phyloP scores from a whole-genome alignment of 2,797 vertebrate genomes.

The Synaphobranchus kaupii region DNA sequence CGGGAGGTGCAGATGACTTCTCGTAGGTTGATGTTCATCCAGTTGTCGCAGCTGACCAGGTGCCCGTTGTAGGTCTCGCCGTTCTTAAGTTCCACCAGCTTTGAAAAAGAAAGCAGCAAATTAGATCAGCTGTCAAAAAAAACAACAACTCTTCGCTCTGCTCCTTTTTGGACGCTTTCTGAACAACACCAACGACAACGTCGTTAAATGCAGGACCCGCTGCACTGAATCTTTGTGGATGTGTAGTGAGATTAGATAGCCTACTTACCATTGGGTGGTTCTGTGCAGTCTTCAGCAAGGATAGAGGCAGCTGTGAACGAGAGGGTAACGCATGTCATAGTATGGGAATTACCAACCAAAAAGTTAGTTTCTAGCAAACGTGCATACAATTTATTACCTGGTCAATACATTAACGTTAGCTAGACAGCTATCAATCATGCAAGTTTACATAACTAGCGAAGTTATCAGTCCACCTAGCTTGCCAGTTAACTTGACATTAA shows the following conservation, averaged over 20 bases:
- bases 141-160: no score
- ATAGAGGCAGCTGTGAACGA: conserved; percentile 84
- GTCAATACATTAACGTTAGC: neutral
- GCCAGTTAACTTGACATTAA: neutral
- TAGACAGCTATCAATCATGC: neutral
- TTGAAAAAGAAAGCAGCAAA: conserved; percentile 20
- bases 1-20: conserved; percentile 97
- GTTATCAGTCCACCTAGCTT: neutral
- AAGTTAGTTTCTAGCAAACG: neutral
- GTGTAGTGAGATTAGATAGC: no score
- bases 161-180: neutral
- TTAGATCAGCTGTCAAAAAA: neutral
- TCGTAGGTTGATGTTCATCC: conserved; percentile 99
- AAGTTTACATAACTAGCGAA: neutral
- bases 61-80: conserved; percentile 98
- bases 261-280: conserved; percentile 96
- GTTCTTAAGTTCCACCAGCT: conserved; percentile 98
- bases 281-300: conserved; percentile 93
- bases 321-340: neutral
- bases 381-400: neutral
- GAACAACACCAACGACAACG: neutral
- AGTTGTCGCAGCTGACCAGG: conserved; percentile 98
- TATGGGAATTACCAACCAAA: neutral
- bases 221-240: neutral
- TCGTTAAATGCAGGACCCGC: neutral